Percentiles rank a stretch among this genome's conserved stretches.
Conservation (phyloP, 2,888 invertebrate genomes). For the Epistrophella euchroma region DNA sequence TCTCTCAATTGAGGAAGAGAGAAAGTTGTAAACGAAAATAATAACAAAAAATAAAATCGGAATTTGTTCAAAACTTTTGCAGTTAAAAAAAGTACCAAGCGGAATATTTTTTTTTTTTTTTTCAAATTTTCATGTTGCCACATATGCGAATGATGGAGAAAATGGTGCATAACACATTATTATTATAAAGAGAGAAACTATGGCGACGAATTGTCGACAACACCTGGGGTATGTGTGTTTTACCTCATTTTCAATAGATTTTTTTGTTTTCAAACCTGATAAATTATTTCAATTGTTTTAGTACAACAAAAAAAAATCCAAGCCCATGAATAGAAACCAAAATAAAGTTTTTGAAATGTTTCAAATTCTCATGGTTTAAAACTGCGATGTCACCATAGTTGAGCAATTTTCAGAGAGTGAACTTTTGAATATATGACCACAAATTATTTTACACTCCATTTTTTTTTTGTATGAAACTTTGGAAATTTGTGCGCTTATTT, state of each 20-base stretch:
- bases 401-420: not conserved
- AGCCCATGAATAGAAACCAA: not conserved
- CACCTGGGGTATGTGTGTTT: constrained; percentile 57
- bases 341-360: constrained; percentile 19
- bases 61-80: constrained; percentile 67
- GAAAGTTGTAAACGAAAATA: constrained; percentile 31
- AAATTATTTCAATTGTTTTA: constrained; percentile 54
- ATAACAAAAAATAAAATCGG: constrained; percentile 34
- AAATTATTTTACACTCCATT: not conserved
- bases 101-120: constrained; percentile 10
- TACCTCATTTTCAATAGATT: constrained; percentile 7
- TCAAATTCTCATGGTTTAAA: constrained; percentile 6
- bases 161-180: constrained; percentile 69
- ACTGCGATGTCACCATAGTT: constrained; percentile 18
- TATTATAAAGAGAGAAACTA: constrained; percentile 1
- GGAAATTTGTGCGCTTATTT: too few relatives aligned
- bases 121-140: constrained; percentile 7
- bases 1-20: constrained; percentile 33
- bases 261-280: constrained; percentile 20
- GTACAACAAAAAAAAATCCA: not conserved
- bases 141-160: constrained; percentile 41
- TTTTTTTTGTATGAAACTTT: too few relatives aligned
- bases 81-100: constrained; percentile 65
- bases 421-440: constrained; percentile 15
- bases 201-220: constrained; percentile 73